These are phyloP conservation scores for Achroia grisella DNA, from an alignment of 1,140 invertebrate species.

Conservation along the genomic window DNA sequence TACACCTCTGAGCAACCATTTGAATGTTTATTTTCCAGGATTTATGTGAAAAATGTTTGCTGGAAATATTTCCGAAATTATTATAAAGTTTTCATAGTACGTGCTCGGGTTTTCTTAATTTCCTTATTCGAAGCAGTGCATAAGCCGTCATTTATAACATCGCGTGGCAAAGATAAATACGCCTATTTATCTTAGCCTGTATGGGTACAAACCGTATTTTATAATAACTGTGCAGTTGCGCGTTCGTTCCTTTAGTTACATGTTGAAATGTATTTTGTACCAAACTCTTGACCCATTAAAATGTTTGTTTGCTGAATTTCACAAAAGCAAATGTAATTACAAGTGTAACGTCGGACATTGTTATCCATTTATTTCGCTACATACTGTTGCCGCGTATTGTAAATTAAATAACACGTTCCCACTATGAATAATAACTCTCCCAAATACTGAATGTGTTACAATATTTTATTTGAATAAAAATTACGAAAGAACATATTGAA, in stretches of 20 bases:
- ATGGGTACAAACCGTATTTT: slow-evolving; percentile 25
- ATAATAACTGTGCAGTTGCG: slow-evolving; percentile 21
- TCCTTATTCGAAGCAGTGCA: slow-evolving; percentile 21
- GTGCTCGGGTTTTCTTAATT: slow-evolving; percentile 29
- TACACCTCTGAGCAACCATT: slow-evolving; percentile 49
- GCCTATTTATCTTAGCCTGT: slow-evolving; percentile 22
- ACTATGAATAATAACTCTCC: slow-evolving; percentile 38
- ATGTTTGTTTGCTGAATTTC: slow-evolving; percentile 46
- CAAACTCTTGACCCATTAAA: slow-evolving; percentile 49
- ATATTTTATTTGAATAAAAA: slow-evolving; percentile 45
- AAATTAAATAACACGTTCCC: slow-evolving; percentile 59
- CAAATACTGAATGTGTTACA: too few species aligned
- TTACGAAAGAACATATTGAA: slow-evolving; percentile 22
- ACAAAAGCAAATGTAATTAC: slow-evolving; percentile 65
- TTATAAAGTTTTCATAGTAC: slow-evolving; percentile 21
- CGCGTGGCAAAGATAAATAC: slow-evolving; percentile 27
- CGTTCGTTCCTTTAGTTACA: slow-evolving; percentile 18
- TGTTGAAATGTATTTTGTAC: slow-evolving; percentile 40
- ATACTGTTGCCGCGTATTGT: slow-evolving; percentile 45
- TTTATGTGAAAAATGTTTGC: slow-evolving; percentile 21
- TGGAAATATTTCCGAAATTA: slow-evolving; percentile 14
- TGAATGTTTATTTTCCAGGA: slow-evolving; percentile 13
- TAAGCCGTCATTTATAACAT: slow-evolving; percentile 30
- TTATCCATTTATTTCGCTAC: slow-evolving; percentile 57
- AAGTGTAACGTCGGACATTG: slow-evolving; percentile 39